Conservation (phyloP, 1,140 invertebrate genomes). For the Hylaeus anthracinus region DNA sequence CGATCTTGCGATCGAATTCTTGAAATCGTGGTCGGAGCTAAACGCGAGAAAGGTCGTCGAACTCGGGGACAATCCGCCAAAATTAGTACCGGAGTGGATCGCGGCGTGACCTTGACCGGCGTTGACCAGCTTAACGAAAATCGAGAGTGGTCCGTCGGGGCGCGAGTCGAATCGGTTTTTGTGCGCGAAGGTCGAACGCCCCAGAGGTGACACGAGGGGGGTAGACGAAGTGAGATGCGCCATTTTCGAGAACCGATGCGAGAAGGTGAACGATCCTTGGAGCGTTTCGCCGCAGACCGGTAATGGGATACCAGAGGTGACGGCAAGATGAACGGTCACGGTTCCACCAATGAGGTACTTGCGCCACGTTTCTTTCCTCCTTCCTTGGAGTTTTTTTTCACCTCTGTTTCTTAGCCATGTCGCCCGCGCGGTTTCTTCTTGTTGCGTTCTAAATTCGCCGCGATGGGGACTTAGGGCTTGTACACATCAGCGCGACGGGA, state of each 20-base stretch:
- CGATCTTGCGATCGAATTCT: slow-evolving; percentile 6
- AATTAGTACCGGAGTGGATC: slow-evolving; percentile 50
- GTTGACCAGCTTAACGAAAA: slow-evolving; percentile 55
- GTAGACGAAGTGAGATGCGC: slow-evolving; percentile 56
- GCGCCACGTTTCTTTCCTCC: slow-evolving; percentile 53
- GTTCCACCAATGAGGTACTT: slow-evolving; percentile 74
- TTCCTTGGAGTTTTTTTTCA: slow-evolving; percentile 4
- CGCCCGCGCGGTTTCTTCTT: slow-evolving; percentile 61
- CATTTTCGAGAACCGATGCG: slow-evolving; percentile 65
- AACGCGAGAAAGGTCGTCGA: slow-evolving; percentile 48
- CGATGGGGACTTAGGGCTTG: slow-evolving; percentile 31
- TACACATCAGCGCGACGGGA: slow-evolving; percentile 4
- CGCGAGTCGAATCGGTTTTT: background rate
- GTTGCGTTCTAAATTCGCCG: slow-evolving; percentile 68
- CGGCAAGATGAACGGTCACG: slow-evolving; percentile 78
- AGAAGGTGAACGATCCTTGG: slow-evolving; percentile 66
- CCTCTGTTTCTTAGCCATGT: slow-evolving; percentile 46
- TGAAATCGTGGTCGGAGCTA: slow-evolving; percentile 11
- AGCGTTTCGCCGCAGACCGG: slow-evolving; percentile 67
- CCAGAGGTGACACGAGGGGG: slow-evolving; percentile 28
- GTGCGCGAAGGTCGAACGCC: background rate
- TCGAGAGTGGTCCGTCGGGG: slow-evolving; percentile 44
- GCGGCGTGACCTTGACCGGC: slow-evolving; percentile 56
- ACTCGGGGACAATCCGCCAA: slow-evolving; percentile 47
- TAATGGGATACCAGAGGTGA: slow-evolving; percentile 76